phyloP scores from a whole-genome alignment of 2,113 vertebrate genomes.

The Ochotona curzoniae region DNA sequence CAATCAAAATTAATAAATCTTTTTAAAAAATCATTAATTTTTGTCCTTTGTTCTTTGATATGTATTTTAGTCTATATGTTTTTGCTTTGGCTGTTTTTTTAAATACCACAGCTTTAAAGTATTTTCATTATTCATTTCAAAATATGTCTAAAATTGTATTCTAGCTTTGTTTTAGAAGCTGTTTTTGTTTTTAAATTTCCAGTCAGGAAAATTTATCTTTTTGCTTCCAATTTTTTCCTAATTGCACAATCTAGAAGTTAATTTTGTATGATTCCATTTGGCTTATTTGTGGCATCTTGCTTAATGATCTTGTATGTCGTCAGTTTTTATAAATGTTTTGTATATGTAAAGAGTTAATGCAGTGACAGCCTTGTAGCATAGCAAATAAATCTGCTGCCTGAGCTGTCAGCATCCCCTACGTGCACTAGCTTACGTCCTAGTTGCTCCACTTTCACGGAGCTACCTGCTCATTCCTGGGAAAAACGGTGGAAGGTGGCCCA shows the following conservation, averaged over 20 bases:
- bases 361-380: too few species aligned
- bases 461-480: too few species aligned
- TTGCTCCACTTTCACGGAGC: too few species aligned
- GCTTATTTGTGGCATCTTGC: neutral
- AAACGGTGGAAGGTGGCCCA: too few species aligned
- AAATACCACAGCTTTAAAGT: neutral
- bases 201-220: neutral
- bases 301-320: neutral
- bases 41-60: neutral
- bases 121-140: constrained; percentile 43
- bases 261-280: neutral
- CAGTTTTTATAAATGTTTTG: neutral
- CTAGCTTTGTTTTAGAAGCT: neutral
- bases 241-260: neutral
- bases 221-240: constrained; percentile 12
- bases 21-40: neutral
- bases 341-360: too few species aligned
- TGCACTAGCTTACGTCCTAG: too few species aligned
- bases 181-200: constrained; percentile 22
- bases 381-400: too few species aligned
- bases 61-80: neutral
- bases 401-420: too few species aligned
- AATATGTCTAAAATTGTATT: neutral
- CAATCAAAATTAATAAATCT: too few species aligned
- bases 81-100: constrained; percentile 12